Base-by-base conservation (phyloP, 64 coral and sea anemone genomes). In the Montipora cactus region DNA sequence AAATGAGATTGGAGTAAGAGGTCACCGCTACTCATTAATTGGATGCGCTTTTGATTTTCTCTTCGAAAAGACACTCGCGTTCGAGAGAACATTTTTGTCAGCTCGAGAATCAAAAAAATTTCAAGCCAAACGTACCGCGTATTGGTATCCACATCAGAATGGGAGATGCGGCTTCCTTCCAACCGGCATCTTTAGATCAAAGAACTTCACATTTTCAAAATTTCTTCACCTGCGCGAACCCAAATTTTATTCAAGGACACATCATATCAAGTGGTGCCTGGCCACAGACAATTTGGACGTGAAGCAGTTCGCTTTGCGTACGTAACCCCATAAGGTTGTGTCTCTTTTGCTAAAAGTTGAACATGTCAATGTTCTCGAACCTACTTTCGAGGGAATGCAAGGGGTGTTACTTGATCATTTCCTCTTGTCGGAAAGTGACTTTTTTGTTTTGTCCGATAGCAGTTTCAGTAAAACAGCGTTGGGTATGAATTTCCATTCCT, bases 391-490 rank as follows among this genome's bases (percentile, higher is more conserved):
- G 21, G 94, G 94, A 3, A 76, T 96, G 68, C 73, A 70, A 3
- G 78, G 90, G 14, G 84, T 92, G 21, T 77, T 96, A 5, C 47
- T 96, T 16, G 94, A 96, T 66, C 90, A 96, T 44, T 92, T 88
- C 11, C 80, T 96, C 28, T 16, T 96, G 44, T 91, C 90, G 18
- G 94, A 96, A 47, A 79, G 94, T 53, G 50, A 92, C 64, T 92
- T 78, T 46, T 79, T 96, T 16, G 89, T 96, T 18, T 66, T 96
- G 59, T 96, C 94, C 2, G 86, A 84, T 18, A 96, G 94, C 22
- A 92, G 83, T 16, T 96, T 96, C 47, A 87, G 94, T 25, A 92
- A 52, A 21, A 93, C 94, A 47, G 77, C 94, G 13, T 85, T 96
- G 19, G 94, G 94, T 3, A 51, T 92, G 19, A 87, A 75, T 48